phyloP scores from a whole-genome alignment of 2,113 vertebrate species.

The Malurus alboscapulatus region DNA sequence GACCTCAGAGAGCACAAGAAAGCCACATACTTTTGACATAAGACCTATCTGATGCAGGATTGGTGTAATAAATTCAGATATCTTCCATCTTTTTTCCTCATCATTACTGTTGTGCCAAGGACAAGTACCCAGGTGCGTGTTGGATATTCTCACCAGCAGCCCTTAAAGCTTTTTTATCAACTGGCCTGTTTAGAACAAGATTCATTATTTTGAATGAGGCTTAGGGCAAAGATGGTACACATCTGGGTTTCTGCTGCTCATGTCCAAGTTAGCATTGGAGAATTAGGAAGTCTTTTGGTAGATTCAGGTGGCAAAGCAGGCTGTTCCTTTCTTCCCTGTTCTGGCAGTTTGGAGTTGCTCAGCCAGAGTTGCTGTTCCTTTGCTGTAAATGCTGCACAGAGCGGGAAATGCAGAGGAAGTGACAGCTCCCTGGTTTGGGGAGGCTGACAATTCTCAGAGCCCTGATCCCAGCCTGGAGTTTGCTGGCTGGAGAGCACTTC shows the following conservation, averaged over 20 bases:
- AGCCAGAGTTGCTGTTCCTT: background rate
- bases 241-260: background rate
- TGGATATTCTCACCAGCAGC: background rate
- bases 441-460: background rate
- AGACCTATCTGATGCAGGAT: background rate
- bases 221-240: fast-evolving
- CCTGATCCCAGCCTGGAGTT: background rate
- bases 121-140: background rate
- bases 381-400: background rate
- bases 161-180: background rate
- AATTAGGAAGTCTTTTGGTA: background rate
- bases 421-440: background rate
- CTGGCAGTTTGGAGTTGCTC: background rate
- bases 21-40: fast-evolving
- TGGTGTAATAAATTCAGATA: background rate
- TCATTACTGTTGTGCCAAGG: background rate
- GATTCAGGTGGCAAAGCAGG: background rate
- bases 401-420: background rate
- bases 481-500: background rate
- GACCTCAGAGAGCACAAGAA: background rate
- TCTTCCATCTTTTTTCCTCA: background rate
- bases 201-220: background rate
- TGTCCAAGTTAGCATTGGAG: background rate
- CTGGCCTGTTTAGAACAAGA: background rate
- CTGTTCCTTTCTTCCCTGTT: background rate